Evolutionary conservation across 2,113 vertebrate genomes (phyloP), one percentile per base, ranked within the genome.

Genomic region (Oreotrochilus melanogaster): DNA sequence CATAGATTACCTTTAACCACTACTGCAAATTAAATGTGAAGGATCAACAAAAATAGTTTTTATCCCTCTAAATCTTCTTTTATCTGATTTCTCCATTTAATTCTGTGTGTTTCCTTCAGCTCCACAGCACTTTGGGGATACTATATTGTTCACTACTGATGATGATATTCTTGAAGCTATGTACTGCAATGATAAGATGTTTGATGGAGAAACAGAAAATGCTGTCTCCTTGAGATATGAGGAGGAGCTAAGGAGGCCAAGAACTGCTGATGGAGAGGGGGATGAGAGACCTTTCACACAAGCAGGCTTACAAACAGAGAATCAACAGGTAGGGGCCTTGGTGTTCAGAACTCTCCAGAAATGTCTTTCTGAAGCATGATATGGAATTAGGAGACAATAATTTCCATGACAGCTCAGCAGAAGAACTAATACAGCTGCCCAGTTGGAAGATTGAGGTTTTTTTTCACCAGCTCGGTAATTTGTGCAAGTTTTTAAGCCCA

Each of bases 151-250:
- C 97, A 99, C 99, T 3, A 99, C 98, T 0, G 99, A 99, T 13
- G 99, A 99, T 22, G 98, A 99, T 31, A 99, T 99, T 91, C 97
- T 99, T 42, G 99, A 99, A 96, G 99, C 99, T 35, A 98, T 99
- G 92, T 99, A 98, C 84, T 98, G 96, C 45, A 98, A 97, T 1
- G 99, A 99, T 92, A 98, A 99, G 92, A 99, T 97, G 0, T 93
- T 48, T 7, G 96, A 98, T 18, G 66, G 97, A 73, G 98, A 98
- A 37, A 78, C 64, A 30, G 98, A 98, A 89, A 91, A 95, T 61
- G 80, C 92, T 6, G 96, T 96, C 74, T 88, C 85, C 35, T 94
- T 97, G 89, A 97, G 93, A 33, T 91, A 76, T 0, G 98, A 99
- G 86, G 99, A 99, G 92, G 98, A 98, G 31, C 98, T 98, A 45